Conservation (phyloP, 2,113 vertebrate genomes). For the Cettia cetti region DNA sequence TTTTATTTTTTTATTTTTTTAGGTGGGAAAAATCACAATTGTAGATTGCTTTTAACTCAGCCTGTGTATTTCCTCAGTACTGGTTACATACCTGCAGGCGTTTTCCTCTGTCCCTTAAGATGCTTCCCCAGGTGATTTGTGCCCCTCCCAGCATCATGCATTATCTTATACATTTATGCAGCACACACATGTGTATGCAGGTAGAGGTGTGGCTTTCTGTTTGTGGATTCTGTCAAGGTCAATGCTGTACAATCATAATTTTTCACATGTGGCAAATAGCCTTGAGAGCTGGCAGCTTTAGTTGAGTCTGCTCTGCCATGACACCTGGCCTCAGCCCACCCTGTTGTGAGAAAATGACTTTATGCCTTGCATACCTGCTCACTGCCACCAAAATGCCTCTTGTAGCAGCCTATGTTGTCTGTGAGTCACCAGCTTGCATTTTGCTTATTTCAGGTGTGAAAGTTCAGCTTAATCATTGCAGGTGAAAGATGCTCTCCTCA, state of each 20-base stretch:
- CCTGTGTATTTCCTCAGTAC: not conserved
- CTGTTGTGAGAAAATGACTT: not conserved
- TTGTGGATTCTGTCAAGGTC: not conserved
- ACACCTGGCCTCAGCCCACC: not conserved
- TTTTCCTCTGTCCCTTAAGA: not conserved
- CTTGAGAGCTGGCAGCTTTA: not conserved
- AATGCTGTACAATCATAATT: not conserved
- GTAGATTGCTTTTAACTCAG: not conserved
- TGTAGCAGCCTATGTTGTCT: fast-evolving
- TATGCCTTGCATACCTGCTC: not conserved
- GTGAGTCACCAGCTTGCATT: not conserved
- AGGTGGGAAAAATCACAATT: not conserved
- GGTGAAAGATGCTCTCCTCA: not conserved
- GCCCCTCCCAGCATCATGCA: not conserved
- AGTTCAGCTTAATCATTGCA: not conserved
- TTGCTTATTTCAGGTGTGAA: not conserved
- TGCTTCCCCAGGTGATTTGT: not conserved
- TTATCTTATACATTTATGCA: fast-evolving
- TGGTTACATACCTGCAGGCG: not conserved
- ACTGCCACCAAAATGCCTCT: not conserved
- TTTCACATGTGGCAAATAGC: not conserved
- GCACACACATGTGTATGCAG: not conserved
- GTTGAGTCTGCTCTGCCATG: not conserved
- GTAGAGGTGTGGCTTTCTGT: not conserved
- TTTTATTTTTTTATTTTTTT: not conserved